phyloP scores from a whole-genome alignment of 1,140 invertebrate species.

The Trigoniulus corallinus region DNA sequence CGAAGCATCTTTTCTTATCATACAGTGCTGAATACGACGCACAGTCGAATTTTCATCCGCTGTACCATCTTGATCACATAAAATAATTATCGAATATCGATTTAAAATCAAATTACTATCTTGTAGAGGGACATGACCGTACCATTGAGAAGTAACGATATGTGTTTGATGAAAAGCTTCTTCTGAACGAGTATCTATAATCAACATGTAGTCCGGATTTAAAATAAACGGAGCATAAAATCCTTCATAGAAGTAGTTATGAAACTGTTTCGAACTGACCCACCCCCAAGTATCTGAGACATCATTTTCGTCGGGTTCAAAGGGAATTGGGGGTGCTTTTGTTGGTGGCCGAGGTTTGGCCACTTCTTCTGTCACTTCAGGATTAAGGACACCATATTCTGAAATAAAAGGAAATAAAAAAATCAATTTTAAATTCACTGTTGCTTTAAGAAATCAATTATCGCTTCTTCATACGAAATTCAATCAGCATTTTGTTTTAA shows the following conservation, averaged over 20 bases:
- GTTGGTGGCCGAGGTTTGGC: not conserved
- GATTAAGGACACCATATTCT: not conserved
- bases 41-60: conserved; percentile 9
- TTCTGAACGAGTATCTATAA: conserved; percentile 18
- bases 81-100: conserved; percentile 16
- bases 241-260: conserved; percentile 22
- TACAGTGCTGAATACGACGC: conserved; percentile 10
- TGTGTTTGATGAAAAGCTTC: conserved; percentile 13
- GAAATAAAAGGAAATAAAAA: not conserved
- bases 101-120: conserved; percentile 7
- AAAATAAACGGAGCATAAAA: conserved; percentile 21
- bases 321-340: conserved; percentile 6
- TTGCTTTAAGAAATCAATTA: too few species aligned
- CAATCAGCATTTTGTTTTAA: too few species aligned
- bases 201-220: conserved; percentile 20
- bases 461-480: too few species aligned
- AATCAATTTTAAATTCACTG: too few species aligned
- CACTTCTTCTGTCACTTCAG: not conserved
- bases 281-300: conserved; percentile 6
- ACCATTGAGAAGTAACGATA: conserved; percentile 18
- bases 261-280: conserved; percentile 15
- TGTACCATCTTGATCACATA: conserved; percentile 17
- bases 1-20: conserved; percentile 11
- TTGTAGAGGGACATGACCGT: conserved; percentile 14
- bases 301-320: conserved; percentile 13